A percentile compares a stretch with the other conserved stretches of the same genome.
Evolutionary conservation across 2,797 vertebrate species (phyloP).

Genomic region (Mycteria americana): DNA sequence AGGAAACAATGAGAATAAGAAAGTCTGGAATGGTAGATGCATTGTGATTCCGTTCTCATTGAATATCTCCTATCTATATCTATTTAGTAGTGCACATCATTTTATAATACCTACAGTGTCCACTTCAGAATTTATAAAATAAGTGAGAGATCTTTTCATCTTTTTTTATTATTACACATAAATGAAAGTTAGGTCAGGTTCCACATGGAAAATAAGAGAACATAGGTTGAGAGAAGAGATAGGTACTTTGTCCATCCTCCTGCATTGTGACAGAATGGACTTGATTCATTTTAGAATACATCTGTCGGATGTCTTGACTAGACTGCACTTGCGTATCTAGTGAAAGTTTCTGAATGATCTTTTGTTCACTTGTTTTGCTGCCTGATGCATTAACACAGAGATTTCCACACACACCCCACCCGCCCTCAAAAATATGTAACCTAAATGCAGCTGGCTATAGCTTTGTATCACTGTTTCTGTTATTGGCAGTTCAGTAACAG

Average conservation of each 20-base stretch:
- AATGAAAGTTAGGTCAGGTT: neutral
- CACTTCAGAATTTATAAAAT: neutral
- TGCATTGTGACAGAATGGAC: neutral
- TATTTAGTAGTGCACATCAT: neutral
- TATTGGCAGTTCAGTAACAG: neutral
- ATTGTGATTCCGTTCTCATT: neutral
- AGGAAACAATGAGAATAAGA: neutral
- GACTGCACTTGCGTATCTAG: neutral
- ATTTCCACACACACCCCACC: neutral
- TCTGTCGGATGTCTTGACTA: neutral
- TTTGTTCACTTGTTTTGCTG: neutral
- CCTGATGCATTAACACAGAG: neutral
- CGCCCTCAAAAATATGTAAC: neutral
- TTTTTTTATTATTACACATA: neutral
- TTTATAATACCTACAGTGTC: neutral
- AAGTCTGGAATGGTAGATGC: neutral
- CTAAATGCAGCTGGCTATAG: neutral
- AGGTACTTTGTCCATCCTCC: neutral
- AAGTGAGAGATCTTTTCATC: neutral
- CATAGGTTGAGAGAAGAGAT: neutral
- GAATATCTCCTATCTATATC: neutral
- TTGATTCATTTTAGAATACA: neutral
- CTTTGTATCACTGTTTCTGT: neutral
- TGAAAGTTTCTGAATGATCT: neutral
- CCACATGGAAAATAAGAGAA: neutral